A percentile compares a stretch with the other conserved stretches of the same genome.
Conservation (phyloP, 2,797 vertebrate species). For the Perodicticus potto region DNA sequence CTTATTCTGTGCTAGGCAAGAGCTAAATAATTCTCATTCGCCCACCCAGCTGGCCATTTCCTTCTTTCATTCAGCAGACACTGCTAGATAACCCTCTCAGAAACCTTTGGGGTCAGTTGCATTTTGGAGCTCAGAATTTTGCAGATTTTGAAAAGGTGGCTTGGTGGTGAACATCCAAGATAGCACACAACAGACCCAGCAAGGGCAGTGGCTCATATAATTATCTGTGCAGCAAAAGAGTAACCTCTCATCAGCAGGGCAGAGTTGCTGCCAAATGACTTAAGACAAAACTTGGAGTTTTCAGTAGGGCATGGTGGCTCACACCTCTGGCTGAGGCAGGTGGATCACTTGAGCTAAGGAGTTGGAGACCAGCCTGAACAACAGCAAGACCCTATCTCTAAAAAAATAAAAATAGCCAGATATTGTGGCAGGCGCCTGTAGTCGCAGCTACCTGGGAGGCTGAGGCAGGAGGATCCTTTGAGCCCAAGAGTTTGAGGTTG, state of each 20-base stretch:
- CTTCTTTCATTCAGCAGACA: not conserved
- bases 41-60: too few relatives aligned
- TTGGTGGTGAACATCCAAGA: fast-evolving
- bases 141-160: not conserved
- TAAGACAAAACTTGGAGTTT: not conserved
- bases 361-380: too few relatives aligned
- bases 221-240: not conserved
- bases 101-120: not conserved
- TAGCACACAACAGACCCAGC: fast-evolving
- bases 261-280: not conserved
- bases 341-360: too few relatives aligned
- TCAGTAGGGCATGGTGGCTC: too few relatives aligned
- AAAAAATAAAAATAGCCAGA: too few relatives aligned
- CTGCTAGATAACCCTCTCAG: not conserved
- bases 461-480: too few relatives aligned
- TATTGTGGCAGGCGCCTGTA: too few relatives aligned
- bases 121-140: not conserved
- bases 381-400: too few relatives aligned
- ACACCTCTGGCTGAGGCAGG: too few relatives aligned
- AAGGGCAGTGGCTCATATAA: fast-evolving
- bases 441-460: too few relatives aligned
- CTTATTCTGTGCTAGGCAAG: not conserved
- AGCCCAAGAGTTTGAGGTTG: too few relatives aligned
- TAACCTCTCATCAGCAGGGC: not conserved
- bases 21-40: fast-evolving